Evolutionary conservation across 2,113 vertebrate species (phyloP), one percentile per base, ranked within the genome.

Genomic region (Scolopax mira): DNA sequence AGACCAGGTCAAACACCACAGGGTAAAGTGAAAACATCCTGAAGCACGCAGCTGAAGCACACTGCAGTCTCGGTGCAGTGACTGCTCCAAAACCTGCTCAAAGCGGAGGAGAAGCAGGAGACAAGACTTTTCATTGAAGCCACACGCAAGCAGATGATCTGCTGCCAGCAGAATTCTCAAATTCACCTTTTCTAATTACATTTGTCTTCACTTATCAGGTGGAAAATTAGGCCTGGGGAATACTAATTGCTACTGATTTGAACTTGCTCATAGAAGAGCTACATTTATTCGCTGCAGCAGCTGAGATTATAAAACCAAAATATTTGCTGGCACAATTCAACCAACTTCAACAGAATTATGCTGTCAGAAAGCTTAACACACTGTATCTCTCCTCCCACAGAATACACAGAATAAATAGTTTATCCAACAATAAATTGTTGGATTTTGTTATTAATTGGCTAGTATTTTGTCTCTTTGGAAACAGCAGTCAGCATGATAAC

Each of bases 171-270:
- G 39, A 95, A 95, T 86, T 70, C 60, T 65, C 72, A 89, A 87
- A 82, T 74, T 65, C 65, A 77, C 27, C 27, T 85, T 91, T 91
- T 94, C 87, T 97, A 95, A 97, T 93, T 96, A 95, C 75, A 92
- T 91, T 92, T 94, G 42, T 81, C 84, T 95, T 94, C 69, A 90
- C 46, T 95, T 89, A 96, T 67, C 72, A 95, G 69, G 82, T 85
- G 42, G 54, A 97, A 96, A 96, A 95, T 23, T 66, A 85, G 87
- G 72, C 54, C 62, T 86, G 16, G 62, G 49, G 90, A 96, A 97
- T 93, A 91, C 52, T 95, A 81, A 90, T 83, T 65, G 18, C 82
- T 95, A 95, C 39, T 73, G 67, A 94, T 85, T 81, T 81, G 81
- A 97, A 95, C 84, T 89, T 93, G 84, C 33, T 94, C 79, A 89